Percentiles rank a stretch among this genome's conserved stretches.
Conservation (phyloP, 2,888 invertebrate genomes). For the Sarcophaga caerulescens region DNA sequence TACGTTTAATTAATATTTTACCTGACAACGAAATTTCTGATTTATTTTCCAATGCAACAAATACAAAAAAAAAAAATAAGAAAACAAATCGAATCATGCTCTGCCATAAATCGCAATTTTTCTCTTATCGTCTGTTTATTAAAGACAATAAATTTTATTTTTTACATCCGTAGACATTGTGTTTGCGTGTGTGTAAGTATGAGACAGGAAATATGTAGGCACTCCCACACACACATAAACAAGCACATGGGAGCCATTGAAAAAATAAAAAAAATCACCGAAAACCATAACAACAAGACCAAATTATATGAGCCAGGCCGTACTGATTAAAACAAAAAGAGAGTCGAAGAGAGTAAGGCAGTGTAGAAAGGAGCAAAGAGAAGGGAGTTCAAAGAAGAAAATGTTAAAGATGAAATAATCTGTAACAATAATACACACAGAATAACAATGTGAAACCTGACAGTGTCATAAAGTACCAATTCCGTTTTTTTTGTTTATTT, state of each 20-base stretch:
- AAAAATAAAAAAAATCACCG: background rate
- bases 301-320: background rate
- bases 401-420: background rate
- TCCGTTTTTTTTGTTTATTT: background rate
- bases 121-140: conserved; percentile 17
- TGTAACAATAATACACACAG: too few species aligned
- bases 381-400: too few species aligned
- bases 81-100: background rate
- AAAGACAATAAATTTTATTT: conserved; percentile 17
- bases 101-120: conserved; percentile 1
- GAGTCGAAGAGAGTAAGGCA: background rate
- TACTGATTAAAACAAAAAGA: background rate
- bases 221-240: too few species aligned
- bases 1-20: too few species aligned
- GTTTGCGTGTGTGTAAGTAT: background rate
- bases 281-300: background rate
- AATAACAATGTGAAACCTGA: conserved; percentile 10
- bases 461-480: background rate
- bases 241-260: background rate
- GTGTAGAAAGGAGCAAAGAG: background rate
- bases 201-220: background rate
- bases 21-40: too few species aligned
- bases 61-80: background rate
- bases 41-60: background rate
- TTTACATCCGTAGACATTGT: background rate